Conservation (phyloP, 2,888 invertebrate species). For the Trichogramma evanescens region DNA sequence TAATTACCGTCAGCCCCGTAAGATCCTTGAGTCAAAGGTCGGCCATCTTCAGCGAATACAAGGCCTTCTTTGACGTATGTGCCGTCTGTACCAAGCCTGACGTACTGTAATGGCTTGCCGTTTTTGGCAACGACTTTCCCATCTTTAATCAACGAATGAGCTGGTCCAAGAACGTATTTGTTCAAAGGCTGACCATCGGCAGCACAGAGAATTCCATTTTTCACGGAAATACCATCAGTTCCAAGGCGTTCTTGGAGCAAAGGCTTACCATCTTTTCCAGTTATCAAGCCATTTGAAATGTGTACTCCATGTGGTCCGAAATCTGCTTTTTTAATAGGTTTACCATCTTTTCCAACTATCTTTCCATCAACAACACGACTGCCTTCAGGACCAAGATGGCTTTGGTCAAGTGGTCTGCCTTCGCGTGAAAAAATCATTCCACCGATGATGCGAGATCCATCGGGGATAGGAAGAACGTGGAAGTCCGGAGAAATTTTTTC, state of each 20-base stretch:
- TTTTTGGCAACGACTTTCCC: conserved; percentile 39
- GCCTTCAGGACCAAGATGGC: conserved; percentile 34
- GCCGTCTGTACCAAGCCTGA: conserved; percentile 35
- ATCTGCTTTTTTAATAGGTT: conserved; percentile 38
- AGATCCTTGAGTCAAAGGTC: conserved; percentile 39
- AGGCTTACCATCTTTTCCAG: conserved; percentile 37
- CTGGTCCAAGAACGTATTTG: conserved; percentile 34
- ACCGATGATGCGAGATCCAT: conserved; percentile 36
- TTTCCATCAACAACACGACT: conserved; percentile 37
- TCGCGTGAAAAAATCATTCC: conserved; percentile 40
- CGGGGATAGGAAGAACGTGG: conserved; percentile 38
- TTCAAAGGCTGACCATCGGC: conserved; percentile 30
- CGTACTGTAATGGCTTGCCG: conserved; percentile 37
- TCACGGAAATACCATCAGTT: conserved; percentile 31
- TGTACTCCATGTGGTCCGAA: conserved; percentile 39
- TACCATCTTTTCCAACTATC: conserved; percentile 35
- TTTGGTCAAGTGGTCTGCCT: conserved; percentile 39
- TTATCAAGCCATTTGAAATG: conserved; percentile 34
- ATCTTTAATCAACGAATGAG: conserved; percentile 36
- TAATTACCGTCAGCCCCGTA: conserved; percentile 38
- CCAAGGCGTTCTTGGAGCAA: conserved; percentile 33
- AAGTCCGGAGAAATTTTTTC: conserved; percentile 31
- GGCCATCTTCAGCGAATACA: conserved; percentile 34
- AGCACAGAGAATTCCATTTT: conserved; percentile 36
- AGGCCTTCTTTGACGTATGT: conserved; percentile 41